These are phyloP conservation scores for Crocidura indochinensis DNA, from an alignment of 2,797 vertebrate genomes.

Conservation along the genomic window DNA sequence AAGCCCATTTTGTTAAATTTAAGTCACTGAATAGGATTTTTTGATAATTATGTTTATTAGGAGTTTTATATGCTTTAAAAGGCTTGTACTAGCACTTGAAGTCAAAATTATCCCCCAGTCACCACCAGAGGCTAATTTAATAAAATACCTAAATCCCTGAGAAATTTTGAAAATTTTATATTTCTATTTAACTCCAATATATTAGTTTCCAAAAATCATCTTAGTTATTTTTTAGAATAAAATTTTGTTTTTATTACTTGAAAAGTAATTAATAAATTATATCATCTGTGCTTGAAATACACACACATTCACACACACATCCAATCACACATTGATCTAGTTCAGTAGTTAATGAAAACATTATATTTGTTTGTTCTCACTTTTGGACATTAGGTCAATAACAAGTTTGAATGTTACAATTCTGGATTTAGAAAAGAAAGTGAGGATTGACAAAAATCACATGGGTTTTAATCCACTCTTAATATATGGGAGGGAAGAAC, in stretches of 20 bases:
- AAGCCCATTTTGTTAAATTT: constrained; percentile 49
- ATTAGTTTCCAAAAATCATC: not conserved
- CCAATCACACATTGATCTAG: not conserved
- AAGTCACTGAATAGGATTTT: constrained; percentile 26
- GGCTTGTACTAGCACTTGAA: constrained; percentile 2
- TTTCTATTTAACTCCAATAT: constrained; percentile 6
- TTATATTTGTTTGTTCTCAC: not conserved
- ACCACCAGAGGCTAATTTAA: constrained; percentile 26
- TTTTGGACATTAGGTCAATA: constrained; percentile 4
- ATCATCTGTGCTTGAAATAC: not conserved
- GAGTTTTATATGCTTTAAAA: not conserved
- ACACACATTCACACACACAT: not conserved
- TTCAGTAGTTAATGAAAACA: not conserved
- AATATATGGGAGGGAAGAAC: not conserved
- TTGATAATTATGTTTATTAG: constrained; percentile 19
- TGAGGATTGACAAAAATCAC: not conserved
- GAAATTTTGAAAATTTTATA: constrained; percentile 25
- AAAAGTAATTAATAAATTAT: too few species aligned
- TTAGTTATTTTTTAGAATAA: not conserved
- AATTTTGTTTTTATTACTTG: not conserved
- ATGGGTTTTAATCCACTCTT: not conserved
- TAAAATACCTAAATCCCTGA: not conserved
- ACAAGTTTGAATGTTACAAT: not conserved
- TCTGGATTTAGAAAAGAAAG: not conserved
- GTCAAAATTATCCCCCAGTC: constrained; percentile 4